These are phyloP conservation scores for Aspiorhynchus laticeps DNA, from an alignment of 2,113 vertebrate genomes.

Conservation along the genomic window DNA sequence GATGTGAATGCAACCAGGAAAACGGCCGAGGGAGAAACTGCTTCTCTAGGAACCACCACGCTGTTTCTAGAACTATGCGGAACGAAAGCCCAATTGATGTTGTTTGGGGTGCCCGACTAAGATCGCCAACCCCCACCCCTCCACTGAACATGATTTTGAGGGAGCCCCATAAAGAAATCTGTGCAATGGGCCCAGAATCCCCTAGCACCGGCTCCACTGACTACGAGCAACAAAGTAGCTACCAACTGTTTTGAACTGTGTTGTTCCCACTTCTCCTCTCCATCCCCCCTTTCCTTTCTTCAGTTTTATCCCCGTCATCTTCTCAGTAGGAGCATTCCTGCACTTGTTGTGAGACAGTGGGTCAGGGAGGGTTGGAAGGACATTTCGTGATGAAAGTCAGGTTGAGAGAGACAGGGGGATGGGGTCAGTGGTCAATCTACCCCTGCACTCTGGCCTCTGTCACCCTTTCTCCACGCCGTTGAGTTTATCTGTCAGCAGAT, in stretches of 20 bases:
- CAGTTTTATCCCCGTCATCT: conserved; percentile 37
- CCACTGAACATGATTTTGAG: neutral
- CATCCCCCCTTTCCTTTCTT: neutral
- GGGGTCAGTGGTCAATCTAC: conserved; percentile 51
- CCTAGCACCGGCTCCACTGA: neutral
- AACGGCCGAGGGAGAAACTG: no score
- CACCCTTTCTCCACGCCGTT: conserved; percentile 62
- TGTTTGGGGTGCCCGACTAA: neutral
- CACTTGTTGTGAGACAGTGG: conserved; percentile 36
- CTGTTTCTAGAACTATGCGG: no score
- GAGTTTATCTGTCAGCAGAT: conserved; percentile 73
- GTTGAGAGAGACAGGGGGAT: conserved; percentile 35
- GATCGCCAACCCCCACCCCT: neutral
- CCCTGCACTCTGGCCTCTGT: conserved; percentile 53
- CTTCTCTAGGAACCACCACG: no score
- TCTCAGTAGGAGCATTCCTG: conserved; percentile 56
- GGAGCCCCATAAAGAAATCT: neutral
- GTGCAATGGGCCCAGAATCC: neutral
- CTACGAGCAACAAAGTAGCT: neutral
- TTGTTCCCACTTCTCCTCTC: neutral
- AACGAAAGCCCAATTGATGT: neutral
- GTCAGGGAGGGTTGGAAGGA: conserved; percentile 27
- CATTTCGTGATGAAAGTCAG: conserved; percentile 45
- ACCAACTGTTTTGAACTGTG: neutral
- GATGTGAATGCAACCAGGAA: no score